phyloP scores from a whole-genome alignment of 2,888 invertebrate species.

The Palloptera scutellata region DNA sequence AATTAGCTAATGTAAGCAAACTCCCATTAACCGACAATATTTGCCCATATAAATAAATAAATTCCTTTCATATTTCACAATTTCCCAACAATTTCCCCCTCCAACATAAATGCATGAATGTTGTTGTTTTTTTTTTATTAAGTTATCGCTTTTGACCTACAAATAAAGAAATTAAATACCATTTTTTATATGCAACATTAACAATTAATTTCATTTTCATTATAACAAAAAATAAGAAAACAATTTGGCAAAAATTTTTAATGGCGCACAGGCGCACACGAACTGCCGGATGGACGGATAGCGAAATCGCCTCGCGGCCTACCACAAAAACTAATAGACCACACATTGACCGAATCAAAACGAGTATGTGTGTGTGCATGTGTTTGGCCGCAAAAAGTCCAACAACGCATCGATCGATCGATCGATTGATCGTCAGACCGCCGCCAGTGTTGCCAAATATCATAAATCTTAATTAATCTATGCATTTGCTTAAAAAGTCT shows the following conservation, averaged over 20 bases:
- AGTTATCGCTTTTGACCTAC: background rate
- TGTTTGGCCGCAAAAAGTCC: too few species aligned
- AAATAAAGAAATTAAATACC: conserved; percentile 5
- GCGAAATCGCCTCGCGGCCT: background rate
- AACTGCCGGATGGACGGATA: background rate
- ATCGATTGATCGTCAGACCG: too few species aligned
- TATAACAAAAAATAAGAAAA: background rate
- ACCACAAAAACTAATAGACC: conserved; percentile 12
- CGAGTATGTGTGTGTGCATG: too few species aligned
- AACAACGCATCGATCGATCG: background rate
- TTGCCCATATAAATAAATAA: too few species aligned
- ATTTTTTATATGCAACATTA: background rate
- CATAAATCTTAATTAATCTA: conserved; percentile 52
- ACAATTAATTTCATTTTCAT: background rate
- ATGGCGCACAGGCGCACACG: background rate
- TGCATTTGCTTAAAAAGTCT: conserved; percentile 36
- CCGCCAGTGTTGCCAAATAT: conserved; percentile 42
- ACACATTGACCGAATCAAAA: conserved; percentile 18
- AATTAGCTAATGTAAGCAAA: too few species aligned
- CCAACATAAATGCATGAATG: too few species aligned
- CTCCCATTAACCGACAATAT: too few species aligned
- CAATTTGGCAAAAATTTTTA: conserved; percentile 1
- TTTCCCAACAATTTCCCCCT: too few species aligned
- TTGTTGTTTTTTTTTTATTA: background rate
- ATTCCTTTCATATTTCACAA: too few species aligned